A percentile compares a stretch with the other conserved stretches of the same genome.
These are phyloP conservation scores for Dendrocincla tyrannina DNA, from an alignment of 2,797 vertebrate genomes.

Conservation along the genomic window DNA sequence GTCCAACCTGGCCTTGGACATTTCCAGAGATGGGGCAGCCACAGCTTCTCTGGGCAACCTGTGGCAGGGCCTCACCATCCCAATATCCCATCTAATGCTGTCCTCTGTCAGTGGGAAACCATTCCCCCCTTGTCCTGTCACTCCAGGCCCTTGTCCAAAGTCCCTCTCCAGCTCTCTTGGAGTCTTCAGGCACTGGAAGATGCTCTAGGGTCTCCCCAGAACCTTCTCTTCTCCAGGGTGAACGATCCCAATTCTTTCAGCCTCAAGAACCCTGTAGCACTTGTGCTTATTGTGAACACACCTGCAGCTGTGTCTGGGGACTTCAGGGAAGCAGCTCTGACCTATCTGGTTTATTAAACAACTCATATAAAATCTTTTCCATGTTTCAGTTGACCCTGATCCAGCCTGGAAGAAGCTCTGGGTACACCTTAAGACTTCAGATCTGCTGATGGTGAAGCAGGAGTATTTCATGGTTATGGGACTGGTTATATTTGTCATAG, in stretches of 20 bases:
- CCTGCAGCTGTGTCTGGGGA: background rate
- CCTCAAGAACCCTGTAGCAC: background rate
- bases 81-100: accelerated
- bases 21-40: background rate
- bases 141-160: accelerated
- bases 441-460: background rate
- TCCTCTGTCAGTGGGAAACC: background rate
- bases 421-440: background rate
- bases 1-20: accelerated
- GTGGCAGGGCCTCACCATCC: accelerated
- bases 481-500: background rate
- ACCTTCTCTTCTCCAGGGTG: background rate
- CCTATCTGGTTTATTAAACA: background rate
- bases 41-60: background rate
- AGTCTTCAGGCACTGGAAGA: background rate
- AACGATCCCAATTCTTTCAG: background rate
- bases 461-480: background rate
- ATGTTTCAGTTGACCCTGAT: background rate
- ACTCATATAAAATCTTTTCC: background rate
- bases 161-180: background rate
- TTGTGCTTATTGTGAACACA: background rate
- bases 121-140: background rate
- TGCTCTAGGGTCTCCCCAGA: background rate
- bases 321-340: background rate
- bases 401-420: background rate